Percentiles rank a stretch among this genome's conserved stretches.
Evolutionary conservation across 2,113 vertebrate genomes (phyloP).

Genomic region (Mastomys coucha): DNA sequence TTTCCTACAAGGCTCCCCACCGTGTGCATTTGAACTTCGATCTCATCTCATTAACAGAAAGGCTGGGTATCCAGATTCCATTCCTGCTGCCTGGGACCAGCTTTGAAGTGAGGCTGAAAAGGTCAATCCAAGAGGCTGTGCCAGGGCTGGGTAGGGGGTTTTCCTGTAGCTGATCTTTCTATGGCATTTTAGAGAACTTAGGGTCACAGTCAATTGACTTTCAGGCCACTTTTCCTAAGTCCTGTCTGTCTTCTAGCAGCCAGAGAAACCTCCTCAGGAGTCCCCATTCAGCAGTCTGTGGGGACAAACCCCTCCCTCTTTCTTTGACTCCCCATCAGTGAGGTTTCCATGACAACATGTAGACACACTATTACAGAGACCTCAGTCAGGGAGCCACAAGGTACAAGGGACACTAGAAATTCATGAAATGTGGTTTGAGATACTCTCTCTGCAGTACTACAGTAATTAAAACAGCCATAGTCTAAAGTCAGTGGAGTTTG

Average conservation of each 20-base stretch:
- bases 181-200: neutral
- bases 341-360: conserved; percentile 63
- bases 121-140: neutral
- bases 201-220: neutral
- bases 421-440: conserved; percentile 41
- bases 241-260: conserved; percentile 70
- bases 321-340: conserved; percentile 51
- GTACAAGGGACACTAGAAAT: neutral
- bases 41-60: conserved; percentile 67
- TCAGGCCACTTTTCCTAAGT: neutral
- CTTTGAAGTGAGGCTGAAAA: conserved; percentile 2
- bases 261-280: conserved; percentile 63
- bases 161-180: rapidly evolving
- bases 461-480: conserved; percentile 64
- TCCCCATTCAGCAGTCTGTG: conserved; percentile 69
- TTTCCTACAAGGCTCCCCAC: conserved; percentile 45
- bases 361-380: conserved; percentile 18
- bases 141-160: neutral
- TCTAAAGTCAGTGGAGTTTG: conserved; percentile 58
- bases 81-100: neutral
- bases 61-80: neutral
- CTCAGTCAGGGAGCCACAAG: neutral
- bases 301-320: conserved; percentile 58
- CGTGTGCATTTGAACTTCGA: conserved; percentile 39
- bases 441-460: conserved; percentile 50